Base-by-base conservation (phyloP, 92 coral and sea anemone genomes). In the Ricordea florida region DNA sequence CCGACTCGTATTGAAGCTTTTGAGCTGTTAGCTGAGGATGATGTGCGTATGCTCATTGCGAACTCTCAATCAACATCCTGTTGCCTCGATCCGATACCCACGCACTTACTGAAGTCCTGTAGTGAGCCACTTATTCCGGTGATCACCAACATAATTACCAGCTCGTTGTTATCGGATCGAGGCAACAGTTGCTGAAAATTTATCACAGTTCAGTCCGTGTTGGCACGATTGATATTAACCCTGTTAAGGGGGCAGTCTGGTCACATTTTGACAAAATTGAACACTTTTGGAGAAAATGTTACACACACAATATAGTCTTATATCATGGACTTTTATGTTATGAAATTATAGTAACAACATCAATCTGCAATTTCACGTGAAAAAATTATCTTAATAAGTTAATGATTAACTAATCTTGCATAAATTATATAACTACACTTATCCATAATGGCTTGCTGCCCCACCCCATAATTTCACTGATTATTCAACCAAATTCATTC, bases 71-170 rank as follows among this genome's bases (percentile, higher is more conserved):
- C 28, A 5, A 29, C 31, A 17, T 21, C 74, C 22, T 66, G 74
- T 44, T 11, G 18, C 34, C 74, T 66, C 1, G 74, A 66, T 46
- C 74, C 74, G 5, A 45, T 66, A 11, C 74, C 74, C 3, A 42
- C 48, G 48, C 48, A 42, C 48, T 42, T 42, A 21, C 11, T 42
- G 3, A 42, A 42, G 48, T 42, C 48, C 48, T 42, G 48, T 42
- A 42, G 48, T 42, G 48, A 10, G 15, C 15, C 48, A 42, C 48
- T 42, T 42, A 42, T 42, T 42, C 15, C 10, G 13, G 48, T n/a
- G n/a, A n/a, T n/a, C n/a, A n/a, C n/a, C n/a, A n/a, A n/a, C n/a
- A n/a, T n/a, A n/a, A n/a, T n/a, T n/a, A n/a, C n/a, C n/a, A n/a
- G n/a, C n/a, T n/a, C n/a, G n/a, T n/a, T n/a, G n/a, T n/a, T n/a